Evolutionary conservation across 2,113 vertebrate genomes (phyloP).

Genomic region (Lepus europaeus): DNA sequence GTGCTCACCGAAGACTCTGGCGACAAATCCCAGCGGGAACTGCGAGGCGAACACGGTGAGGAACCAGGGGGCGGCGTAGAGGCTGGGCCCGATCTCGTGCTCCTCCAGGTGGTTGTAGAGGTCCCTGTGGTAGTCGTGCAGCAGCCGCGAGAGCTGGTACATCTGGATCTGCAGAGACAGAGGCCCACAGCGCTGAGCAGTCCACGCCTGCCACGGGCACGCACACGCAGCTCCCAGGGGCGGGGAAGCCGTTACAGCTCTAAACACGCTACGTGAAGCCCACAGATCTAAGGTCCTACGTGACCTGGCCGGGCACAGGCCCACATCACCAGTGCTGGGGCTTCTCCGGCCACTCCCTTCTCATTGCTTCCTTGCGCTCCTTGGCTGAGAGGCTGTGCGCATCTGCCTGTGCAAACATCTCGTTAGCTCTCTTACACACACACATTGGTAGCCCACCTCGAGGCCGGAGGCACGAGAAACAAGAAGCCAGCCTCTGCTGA

Average conservation of each 20-base stretch:
- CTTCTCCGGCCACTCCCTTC: not conserved
- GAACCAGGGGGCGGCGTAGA: slow-evolving; percentile 93
- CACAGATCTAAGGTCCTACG: rapidly evolving
- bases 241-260: not conserved
- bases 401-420: not conserved
- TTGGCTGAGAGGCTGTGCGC: slow-evolving; percentile 2
- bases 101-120: slow-evolving; percentile 91
- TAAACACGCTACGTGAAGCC: not conserved
- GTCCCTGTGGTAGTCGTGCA: slow-evolving; percentile 92
- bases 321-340: rapidly evolving
- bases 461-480: not conserved
- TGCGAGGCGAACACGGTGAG: slow-evolving; percentile 92
- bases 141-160: slow-evolving; percentile 92
- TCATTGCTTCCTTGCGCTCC: too few species aligned
- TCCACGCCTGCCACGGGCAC: rapidly evolving
- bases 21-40: slow-evolving; percentile 91
- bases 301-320: not conserved
- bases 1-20: slow-evolving; percentile 91
- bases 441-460: slow-evolving; percentile 1
- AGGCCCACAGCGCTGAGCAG: not conserved
- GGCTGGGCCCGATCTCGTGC: slow-evolving; percentile 91
- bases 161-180: slow-evolving; percentile 89
- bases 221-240: rapidly evolving
- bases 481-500: not conserved
- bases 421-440: not conserved